A percentile compares a stretch with the other conserved stretches of the same genome.
phyloP scores from a whole-genome alignment of 1,140 invertebrate species.

The Scaptomyza graminum region DNA sequence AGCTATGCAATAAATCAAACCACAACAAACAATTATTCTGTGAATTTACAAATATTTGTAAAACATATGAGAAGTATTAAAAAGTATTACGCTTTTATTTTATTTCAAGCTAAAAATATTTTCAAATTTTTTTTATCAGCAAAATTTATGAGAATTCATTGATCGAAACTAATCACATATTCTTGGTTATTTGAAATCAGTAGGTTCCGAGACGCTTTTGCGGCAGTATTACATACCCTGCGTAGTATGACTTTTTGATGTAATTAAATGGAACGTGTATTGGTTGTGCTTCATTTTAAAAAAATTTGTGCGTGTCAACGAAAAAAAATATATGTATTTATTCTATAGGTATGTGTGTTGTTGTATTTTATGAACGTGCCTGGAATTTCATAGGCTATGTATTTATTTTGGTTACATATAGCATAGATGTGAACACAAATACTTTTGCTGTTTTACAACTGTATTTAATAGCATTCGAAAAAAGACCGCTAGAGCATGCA shows the following conservation, averaged over 20 bases:
- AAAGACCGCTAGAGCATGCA: conserved; percentile 7
- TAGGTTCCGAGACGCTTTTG: not conserved
- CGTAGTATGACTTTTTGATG: conserved; percentile 41
- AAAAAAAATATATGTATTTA: conserved; percentile 17
- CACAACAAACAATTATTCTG: too few relatives aligned
- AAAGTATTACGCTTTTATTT: too few relatives aligned
- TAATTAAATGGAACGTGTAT: conserved; percentile 68
- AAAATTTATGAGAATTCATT: not conserved
- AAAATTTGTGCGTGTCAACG: conserved; percentile 49
- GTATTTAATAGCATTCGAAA: conserved; percentile 44
- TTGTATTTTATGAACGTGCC: conserved; percentile 61
- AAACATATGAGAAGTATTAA: too few relatives aligned
- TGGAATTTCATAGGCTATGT: conserved; percentile 51
- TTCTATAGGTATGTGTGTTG: conserved; percentile 8
- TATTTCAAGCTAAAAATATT: not conserved
- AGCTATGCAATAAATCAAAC: too few relatives aligned
- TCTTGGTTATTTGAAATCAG: not conserved
- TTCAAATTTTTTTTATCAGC: not conserved
- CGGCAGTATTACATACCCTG: conserved; percentile 4
- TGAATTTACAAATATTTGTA: too few relatives aligned
- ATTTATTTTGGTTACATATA: conserved; percentile 5
- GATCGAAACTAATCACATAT: not conserved
- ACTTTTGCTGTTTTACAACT: conserved; percentile 48
- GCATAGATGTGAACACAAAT: conserved; percentile 40
- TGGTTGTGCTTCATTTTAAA: conserved; percentile 48